Conservation (phyloP, 2,888 invertebrate genomes). For the Diarsia brunnea region DNA sequence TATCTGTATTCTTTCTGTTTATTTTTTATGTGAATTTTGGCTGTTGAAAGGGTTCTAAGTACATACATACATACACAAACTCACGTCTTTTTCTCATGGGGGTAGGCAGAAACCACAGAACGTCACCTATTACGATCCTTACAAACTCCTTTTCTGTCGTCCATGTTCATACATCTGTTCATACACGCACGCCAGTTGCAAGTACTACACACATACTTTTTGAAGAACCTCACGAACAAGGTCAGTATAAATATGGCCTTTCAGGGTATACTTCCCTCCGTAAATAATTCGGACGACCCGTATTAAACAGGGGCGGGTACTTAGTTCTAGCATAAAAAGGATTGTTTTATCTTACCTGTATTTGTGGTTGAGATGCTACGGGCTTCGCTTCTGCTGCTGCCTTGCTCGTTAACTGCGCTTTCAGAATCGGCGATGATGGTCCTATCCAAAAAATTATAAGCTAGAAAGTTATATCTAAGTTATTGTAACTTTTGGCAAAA, state of each 20-base stretch:
- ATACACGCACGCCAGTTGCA: background rate
- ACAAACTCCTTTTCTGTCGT: background rate
- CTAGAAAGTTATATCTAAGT: too few relatives aligned
- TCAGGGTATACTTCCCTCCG: too few relatives aligned
- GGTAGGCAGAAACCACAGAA: background rate
- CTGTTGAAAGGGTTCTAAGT: background rate
- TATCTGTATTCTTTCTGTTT: background rate
- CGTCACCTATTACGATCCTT: background rate
- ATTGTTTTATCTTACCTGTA: slow-evolving; percentile 57
- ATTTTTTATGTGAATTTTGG: background rate
- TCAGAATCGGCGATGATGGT: slow-evolving; percentile 95
- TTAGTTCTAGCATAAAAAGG: background rate
- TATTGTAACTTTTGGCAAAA: too few relatives aligned
- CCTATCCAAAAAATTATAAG: slow-evolving; percentile 74
- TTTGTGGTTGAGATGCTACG: slow-evolving; percentile 76
- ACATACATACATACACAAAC: background rate
- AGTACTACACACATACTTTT: background rate
- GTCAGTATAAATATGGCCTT: too few relatives aligned
- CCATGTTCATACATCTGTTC: background rate
- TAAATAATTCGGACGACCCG: too few relatives aligned
- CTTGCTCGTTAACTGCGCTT: slow-evolving; percentile 94
- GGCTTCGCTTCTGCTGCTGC: slow-evolving; percentile 81
- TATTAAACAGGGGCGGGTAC: too few relatives aligned
- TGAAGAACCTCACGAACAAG: too few relatives aligned
- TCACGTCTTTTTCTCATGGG: background rate